Evolutionary conservation across 2,113 vertebrate species (phyloP), one percentile per base, ranked within the genome.

Genomic region (Rhinolophus ferrumequinum): DNA sequence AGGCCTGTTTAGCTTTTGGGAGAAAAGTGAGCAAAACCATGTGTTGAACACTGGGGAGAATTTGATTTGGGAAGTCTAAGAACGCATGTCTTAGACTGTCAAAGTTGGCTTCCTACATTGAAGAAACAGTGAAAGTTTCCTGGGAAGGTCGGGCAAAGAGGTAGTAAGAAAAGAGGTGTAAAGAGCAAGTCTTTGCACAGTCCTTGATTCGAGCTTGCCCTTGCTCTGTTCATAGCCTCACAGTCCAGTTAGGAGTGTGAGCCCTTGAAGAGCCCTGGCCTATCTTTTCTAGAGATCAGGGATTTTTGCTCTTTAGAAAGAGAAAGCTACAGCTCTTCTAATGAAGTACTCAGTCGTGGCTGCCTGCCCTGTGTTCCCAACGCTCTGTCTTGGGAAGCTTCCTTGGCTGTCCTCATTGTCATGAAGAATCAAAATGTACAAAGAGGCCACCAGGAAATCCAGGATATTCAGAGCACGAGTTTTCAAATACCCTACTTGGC

Each of bases 11-110:
- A n/a, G 5, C 75, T 18, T 88, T 66, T 14, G 56, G 26, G 41
- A 95, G 35, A 77, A 80, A 30, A 75, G 6, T 66, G 26, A 90
- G 24, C 33, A 75, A 81, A 86, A 58, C 19, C 14, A 18, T 47
- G 30, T 7, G 8, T 14, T 93, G 18, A 95, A 60, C 54, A 28
- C 26, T 38, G 30, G 15, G 14, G 19, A 72, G 8, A 56, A 70
- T 60, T 73, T 50, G 38, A 79, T 58, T 72, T 82, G 10, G 13
- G 38, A 75, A n/a, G n/a, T n/a, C n/a, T n/a, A n/a, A 58, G 73
- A 85, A 93, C 80, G 18, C 52, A 47, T 83, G 30, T 83, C 50
- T 91, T 91, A 93, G 73, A 93, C 38, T 62, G 30, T 90, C 91
- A 66, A 81, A 82, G 8, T 64, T 4, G 30, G 10, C 14, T 21